Conservation (phyloP, 2,113 vertebrate species). For the Cephalopholis sonnerati region DNA sequence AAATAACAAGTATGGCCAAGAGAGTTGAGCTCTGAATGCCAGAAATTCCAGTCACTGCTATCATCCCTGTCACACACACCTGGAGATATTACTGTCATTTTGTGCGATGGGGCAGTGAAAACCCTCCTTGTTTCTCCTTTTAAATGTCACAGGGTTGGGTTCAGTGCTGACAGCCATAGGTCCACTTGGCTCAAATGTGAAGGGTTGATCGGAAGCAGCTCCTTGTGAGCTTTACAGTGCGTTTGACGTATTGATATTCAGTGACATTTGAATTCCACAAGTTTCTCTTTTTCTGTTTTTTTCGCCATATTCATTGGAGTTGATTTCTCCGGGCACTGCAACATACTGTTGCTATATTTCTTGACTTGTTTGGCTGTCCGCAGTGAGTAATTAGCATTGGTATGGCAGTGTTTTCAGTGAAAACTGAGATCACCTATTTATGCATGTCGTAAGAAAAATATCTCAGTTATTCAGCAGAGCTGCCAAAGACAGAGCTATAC, state of each 20-base stretch:
- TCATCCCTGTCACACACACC: slow-evolving; percentile 29
- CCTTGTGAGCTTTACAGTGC: slow-evolving; percentile 3
- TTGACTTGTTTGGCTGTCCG: slow-evolving; percentile 15
- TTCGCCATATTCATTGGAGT: neutral
- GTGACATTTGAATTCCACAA: slow-evolving; percentile 69
- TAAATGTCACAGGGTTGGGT: slow-evolving; percentile 66
- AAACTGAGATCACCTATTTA: slow-evolving; percentile 29
- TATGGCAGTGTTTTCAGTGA: neutral
- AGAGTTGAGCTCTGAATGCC: neutral
- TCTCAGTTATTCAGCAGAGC: slow-evolving; percentile 40
- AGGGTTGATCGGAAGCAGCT: slow-evolving; percentile 45
- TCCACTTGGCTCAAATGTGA: slow-evolving; percentile 55
- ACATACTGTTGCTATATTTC: slow-evolving; percentile 3
- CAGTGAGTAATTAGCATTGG: slow-evolving; percentile 13
- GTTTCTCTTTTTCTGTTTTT: slow-evolving; percentile 6
- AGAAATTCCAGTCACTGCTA: neutral
- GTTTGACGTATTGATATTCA: slow-evolving; percentile 59
- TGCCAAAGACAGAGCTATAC: slow-evolving; percentile 8
- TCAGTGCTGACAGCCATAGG: slow-evolving; percentile 47
- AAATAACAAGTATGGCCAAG: neutral
- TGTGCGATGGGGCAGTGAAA: slow-evolving; percentile 29
- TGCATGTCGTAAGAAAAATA: slow-evolving; percentile 31
- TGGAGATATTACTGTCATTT: slow-evolving; percentile 43
- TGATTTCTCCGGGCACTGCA: slow-evolving; percentile 5
- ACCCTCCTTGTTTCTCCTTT: slow-evolving; percentile 38